phyloP scores from a whole-genome alignment of 2,888 invertebrate species.

The Omphaloscelis lunosa region DNA sequence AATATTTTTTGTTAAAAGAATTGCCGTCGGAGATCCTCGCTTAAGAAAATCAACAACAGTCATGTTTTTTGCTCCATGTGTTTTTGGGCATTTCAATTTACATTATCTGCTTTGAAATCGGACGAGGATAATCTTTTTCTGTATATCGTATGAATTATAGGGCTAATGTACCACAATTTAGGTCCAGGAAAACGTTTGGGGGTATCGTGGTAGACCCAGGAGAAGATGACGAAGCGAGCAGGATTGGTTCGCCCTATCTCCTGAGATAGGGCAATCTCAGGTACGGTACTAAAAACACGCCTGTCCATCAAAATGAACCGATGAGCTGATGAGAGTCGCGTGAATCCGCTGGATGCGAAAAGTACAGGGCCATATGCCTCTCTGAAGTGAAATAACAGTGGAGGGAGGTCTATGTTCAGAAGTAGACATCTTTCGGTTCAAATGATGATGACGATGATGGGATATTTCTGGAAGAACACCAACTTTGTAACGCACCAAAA shows the following conservation, averaged over 20 bases:
- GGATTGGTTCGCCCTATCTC: neutral
- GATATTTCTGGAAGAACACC: no score
- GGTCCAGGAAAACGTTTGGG: neutral
- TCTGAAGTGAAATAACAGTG: no score
- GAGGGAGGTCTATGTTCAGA: neutral
- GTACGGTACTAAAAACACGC: neutral
- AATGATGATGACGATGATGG: neutral
- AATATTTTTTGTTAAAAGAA: conserved; percentile 44
- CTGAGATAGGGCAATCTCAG: no score
- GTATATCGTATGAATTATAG: neutral
- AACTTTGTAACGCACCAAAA: no score
- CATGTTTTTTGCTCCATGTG: neutral
- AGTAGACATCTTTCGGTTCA: neutral
- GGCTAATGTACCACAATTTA: neutral
- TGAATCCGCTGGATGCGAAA: neutral
- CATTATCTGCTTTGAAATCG: neutral
- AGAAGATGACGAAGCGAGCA: no score
- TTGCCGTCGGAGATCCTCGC: conserved; percentile 22
- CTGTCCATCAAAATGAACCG: neutral
- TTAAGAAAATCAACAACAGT: neutral
- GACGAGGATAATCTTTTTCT: neutral
- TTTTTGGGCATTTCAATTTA: neutral
- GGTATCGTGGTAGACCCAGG: neutral
- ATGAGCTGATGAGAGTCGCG: neutral
- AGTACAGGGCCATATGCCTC: no score